Evolutionary conservation across 2,797 vertebrate species (phyloP), one percentile per base, ranked within the genome.

Genomic region (Pipistrellus pipistrellus): DNA sequence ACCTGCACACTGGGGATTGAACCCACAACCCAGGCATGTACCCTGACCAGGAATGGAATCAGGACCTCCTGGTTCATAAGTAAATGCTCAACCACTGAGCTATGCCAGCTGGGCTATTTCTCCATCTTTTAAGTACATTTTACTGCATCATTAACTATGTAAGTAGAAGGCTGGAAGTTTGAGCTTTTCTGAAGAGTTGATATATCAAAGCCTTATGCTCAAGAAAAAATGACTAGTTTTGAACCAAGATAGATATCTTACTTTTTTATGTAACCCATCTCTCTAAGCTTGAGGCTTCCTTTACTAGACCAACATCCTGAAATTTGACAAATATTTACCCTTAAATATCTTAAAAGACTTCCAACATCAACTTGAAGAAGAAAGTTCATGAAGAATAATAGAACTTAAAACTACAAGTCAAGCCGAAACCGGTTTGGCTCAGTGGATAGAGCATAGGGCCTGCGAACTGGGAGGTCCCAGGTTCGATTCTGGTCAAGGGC

Each of bases 221-320:
- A 88, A 93, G 76, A 75, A 69, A 91, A 69, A 72, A 81, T n/a
- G 15, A 59, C 20, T 59, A 13, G 20, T 32, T 71, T 91, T 75
- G 27, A 91, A 11, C 0, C 48, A 80, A 73, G 53, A 77, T 21
- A 85, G 27, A 69, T 72, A 30, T 8, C 44, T 76, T 92, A 44
- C 51, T 88, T 95, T 95, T 93, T 85, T 89, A 46, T 35, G 14
- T n/a, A 76, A 57, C 27, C 55, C 62, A 72, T 86, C 48, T 82
- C 41, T 76, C 73, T 89, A 41, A 82, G 20, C 8, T 84, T 90
- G 83, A 72, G n/a, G 72, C 30, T 84, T 86, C 46, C 46, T 83
- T 81, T 72, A 17, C 32, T 72, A 72, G 59, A 35, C 6, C 23
- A 73, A 84, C 21, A 21, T 51, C 44, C 6, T 71, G 48, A 91